phyloP scores from a whole-genome alignment of 2,797 vertebrate genomes.

The Aphelocoma californica region DNA sequence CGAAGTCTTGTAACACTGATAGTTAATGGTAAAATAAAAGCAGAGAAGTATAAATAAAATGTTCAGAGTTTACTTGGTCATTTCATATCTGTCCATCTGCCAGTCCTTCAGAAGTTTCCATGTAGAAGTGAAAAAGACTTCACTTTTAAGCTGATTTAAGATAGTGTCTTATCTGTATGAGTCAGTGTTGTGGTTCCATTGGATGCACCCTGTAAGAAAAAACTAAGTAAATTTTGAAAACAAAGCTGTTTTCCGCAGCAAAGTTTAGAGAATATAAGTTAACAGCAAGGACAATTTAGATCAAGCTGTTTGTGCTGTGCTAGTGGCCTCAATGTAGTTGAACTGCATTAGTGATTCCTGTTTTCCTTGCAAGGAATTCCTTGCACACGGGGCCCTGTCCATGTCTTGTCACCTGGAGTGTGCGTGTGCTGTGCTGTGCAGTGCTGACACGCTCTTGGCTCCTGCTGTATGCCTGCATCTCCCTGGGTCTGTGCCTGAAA shows the following conservation, averaged over 20 bases:
- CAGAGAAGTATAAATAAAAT: not conserved
- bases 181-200: not conserved
- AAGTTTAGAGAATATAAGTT: not conserved
- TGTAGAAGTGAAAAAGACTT: not conserved
- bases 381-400: not conserved
- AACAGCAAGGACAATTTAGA: not conserved
- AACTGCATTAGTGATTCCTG: not conserved
- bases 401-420: not conserved
- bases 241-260: not conserved
- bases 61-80: not conserved
- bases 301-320: not conserved
- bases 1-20: not conserved
- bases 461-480: not conserved
- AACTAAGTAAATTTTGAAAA: not conserved
- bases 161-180: not conserved
- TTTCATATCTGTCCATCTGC: not conserved
- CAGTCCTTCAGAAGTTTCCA: not conserved
- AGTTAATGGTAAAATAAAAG: not conserved
- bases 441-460: accelerated
- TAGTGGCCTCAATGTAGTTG: not conserved
- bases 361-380: not conserved
- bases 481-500: not conserved
- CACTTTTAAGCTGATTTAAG: not conserved
- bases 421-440: not conserved
- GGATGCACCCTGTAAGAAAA: not conserved